Base-by-base conservation (phyloP, 2,797 vertebrate species). In the Cichlasoma orientale region DNA sequence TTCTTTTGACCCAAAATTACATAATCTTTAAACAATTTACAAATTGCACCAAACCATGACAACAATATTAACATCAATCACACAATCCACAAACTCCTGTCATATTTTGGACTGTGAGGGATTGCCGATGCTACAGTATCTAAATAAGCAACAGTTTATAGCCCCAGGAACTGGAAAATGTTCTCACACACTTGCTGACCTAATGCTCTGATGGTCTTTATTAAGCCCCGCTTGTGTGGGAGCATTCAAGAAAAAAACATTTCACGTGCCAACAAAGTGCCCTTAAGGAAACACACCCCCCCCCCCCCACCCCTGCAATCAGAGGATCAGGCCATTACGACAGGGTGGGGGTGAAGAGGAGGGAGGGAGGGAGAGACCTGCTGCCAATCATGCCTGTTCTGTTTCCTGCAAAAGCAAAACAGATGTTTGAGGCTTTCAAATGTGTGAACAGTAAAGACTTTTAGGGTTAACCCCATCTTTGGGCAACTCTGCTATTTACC, bases 271-370 rank as follows among this genome's bases (percentile, higher is more conserved):
- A 77, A 72, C 23, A 3, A 69, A 38, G 53, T 61, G 79, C 79
- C 91, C 80, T 79, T 21, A 12, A 84, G 86, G 58, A 76, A 81
- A 74, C 79, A 33, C 8, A 74, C 73, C 76, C 36, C 69, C 71
- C 63, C 31, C 27, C 27, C 27, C 27, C 27, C 27, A 3, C 27
- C 27, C 27, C 27, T 61, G 33, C 78, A 88, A 90, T 92, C 80
- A 90, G 86, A 90, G 82, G 83, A 89, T 90, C 72, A 75, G 83
- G 83, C 84, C 74, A 86, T 92, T 89, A 85, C 8, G 18, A 83
- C 47, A 75, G 19, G 41, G 38, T 2, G 8, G 2, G 71, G 47
- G 18, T 16, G 2, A 7, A 13, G 5, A n/a, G 31, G 7, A 7
- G 8, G 56, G 52, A 7, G 6, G 54, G 47, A 7, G 6, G 54